Evolutionary conservation across 2,888 invertebrate species (phyloP).

Genomic region (Rotaria macrura): DNA sequence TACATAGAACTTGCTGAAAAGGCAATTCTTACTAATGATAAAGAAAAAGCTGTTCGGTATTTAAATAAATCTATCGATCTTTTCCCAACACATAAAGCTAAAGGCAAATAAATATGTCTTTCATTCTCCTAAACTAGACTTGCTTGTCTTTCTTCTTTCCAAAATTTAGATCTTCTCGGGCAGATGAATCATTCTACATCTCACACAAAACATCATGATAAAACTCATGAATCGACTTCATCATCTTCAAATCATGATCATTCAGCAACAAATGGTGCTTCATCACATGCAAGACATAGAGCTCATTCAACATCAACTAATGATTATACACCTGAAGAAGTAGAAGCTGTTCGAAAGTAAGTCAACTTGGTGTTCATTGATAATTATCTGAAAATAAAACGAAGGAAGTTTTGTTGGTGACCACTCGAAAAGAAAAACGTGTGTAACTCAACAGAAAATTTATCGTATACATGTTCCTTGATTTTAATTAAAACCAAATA

Average conservation of each 20-base stretch:
- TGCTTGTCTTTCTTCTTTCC: too few species aligned
- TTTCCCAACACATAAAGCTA: neutral
- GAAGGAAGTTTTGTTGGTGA: too few species aligned
- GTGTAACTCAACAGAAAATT: too few species aligned
- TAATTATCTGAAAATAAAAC: too few species aligned
- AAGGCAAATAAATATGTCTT: neutral
- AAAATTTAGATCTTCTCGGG: neutral
- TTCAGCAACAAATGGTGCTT: neutral
- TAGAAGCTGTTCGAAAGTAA: neutral
- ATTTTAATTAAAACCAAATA: too few species aligned
- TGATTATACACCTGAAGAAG: neutral
- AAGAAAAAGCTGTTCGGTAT: neutral
- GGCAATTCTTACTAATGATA: neutral
- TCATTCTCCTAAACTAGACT: neutral
- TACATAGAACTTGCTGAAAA: neutral
- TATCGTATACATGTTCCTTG: too few species aligned
- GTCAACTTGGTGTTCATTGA: neutral
- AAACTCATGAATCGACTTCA: neutral
- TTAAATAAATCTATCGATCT: neutral
- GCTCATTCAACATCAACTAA: neutral
- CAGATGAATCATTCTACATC: neutral
- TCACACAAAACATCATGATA: neutral
- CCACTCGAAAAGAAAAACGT: too few species aligned
- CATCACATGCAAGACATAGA: neutral
- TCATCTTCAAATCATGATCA: neutral